Conservation (phyloP, 2,888 invertebrate genomes). For the Nezara viridula region DNA sequence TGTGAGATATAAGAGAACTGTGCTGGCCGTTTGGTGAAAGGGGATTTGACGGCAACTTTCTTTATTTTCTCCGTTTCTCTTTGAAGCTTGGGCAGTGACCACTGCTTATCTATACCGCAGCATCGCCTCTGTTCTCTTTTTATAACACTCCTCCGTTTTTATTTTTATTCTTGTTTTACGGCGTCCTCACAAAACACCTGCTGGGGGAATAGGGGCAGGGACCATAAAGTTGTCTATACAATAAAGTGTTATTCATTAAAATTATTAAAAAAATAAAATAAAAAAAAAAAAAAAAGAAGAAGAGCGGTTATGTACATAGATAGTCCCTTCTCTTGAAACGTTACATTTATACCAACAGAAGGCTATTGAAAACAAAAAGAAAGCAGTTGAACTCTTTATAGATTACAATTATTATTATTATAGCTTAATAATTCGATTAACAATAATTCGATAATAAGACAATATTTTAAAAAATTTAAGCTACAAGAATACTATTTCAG, state of each 20-base stretch:
- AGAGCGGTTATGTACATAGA: not conserved
- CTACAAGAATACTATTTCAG: too few relatives aligned
- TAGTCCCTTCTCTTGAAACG: not conserved
- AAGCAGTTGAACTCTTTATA: too few relatives aligned
- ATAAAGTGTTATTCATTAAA: not conserved
- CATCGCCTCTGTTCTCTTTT: not conserved
- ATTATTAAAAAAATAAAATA: not conserved
- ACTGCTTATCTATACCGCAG: slow-evolving; percentile 22
- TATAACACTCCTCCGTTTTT: not conserved
- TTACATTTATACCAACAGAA: too few relatives aligned
- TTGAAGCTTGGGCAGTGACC: slow-evolving; percentile 4
- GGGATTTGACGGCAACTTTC: slow-evolving; percentile 51
- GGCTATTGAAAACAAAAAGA: too few relatives aligned
- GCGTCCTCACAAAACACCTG: not conserved
- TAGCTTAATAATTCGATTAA: too few relatives aligned
- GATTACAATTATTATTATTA: too few relatives aligned
- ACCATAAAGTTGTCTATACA: not conserved
- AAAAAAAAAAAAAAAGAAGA: not conserved
- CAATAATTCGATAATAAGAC: too few relatives aligned
- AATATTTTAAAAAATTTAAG: too few relatives aligned
- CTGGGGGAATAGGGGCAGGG: not conserved
- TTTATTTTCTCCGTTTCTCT: slow-evolving; percentile 56
- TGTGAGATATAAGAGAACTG: not conserved
- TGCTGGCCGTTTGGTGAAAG: slow-evolving; percentile 50
- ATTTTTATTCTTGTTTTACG: not conserved